These are phyloP conservation scores for Netelia fuscicornis DNA, from an alignment of 2,888 invertebrate genomes.

Conservation along the genomic window DNA sequence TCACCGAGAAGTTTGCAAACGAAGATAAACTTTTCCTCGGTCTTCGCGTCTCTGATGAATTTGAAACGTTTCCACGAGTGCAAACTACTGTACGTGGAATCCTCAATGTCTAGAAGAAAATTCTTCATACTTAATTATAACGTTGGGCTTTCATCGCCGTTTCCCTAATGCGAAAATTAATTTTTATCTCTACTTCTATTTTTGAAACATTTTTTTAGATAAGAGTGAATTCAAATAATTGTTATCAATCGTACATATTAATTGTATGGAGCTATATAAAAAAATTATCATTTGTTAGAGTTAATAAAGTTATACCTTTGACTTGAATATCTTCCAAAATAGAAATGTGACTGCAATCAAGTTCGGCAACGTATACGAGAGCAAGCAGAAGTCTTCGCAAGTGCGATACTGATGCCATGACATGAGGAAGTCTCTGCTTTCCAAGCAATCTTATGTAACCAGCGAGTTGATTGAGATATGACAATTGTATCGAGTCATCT, in stretches of 20 bases:
- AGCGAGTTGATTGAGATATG: constrained; percentile 88
- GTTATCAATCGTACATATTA: too few species aligned
- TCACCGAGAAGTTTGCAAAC: constrained; percentile 87
- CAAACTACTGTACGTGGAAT: constrained; percentile 79
- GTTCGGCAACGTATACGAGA: constrained; percentile 86
- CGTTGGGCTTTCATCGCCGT: too few species aligned
- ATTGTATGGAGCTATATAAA: background rate
- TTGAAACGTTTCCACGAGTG: constrained; percentile 89
- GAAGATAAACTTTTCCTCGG: constrained; percentile 86
- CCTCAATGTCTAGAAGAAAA: constrained; percentile 82
- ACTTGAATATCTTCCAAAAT: constrained; percentile 86
- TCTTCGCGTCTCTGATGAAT: constrained; percentile 86
- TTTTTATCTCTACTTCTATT: too few species aligned
- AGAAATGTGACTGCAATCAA: constrained; percentile 85
- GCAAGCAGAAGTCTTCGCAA: constrained; percentile 87
- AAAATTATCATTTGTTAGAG: constrained; percentile 29
- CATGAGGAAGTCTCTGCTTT: constrained; percentile 86
- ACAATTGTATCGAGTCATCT: constrained; percentile 88
- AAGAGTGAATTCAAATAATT: too few species aligned
- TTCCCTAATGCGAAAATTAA: too few species aligned
- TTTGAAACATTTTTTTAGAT: too few species aligned
- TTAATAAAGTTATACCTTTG: constrained; percentile 79
- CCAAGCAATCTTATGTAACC: constrained; percentile 89
- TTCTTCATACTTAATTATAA: constrained; percentile 2
- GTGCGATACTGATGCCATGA: constrained; percentile 86